Percentiles rank a stretch among this genome's conserved stretches.
phyloP scores from a whole-genome alignment of 2,888 invertebrate species.

The Galerucella nymphaeae region DNA sequence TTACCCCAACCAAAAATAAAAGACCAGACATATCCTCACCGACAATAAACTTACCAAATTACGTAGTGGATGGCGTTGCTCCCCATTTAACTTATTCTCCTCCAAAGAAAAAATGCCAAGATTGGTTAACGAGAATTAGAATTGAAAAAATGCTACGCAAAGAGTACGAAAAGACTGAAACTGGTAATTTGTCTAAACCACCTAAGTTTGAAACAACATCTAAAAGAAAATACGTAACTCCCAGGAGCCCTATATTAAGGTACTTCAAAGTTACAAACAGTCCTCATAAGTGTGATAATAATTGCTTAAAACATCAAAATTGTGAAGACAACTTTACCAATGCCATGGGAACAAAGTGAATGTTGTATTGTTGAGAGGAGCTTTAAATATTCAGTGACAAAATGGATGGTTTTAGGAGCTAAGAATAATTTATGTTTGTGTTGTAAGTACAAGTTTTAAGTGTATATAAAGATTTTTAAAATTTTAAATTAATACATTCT shows the following conservation, averaged over 20 bases:
- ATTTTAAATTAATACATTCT: neutral
- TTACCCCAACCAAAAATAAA: slow-evolving; percentile 38
- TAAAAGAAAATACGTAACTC: slow-evolving; percentile 44
- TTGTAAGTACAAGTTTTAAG: neutral
- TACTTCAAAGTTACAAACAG: slow-evolving; percentile 58
- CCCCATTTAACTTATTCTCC: slow-evolving; percentile 82
- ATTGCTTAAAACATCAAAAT: slow-evolving; percentile 38
- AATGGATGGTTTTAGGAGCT: neutral
- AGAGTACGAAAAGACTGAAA: slow-evolving; percentile 40
- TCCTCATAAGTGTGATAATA: slow-evolving; percentile 43
- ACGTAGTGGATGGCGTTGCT: slow-evolving; percentile 79
- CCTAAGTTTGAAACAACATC: slow-evolving; percentile 50
- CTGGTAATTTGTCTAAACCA: slow-evolving; percentile 52
- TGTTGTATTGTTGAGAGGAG: neutral
- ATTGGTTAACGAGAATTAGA: slow-evolving; percentile 78
- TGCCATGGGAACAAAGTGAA: slow-evolving; percentile 19
- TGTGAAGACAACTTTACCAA: slow-evolving; percentile 24
- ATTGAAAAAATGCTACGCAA: slow-evolving; percentile 66
- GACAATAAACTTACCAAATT: slow-evolving; percentile 81
- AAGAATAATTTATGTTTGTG: slow-evolving; percentile 7
- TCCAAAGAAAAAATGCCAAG: slow-evolving; percentile 72
- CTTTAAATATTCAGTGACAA: neutral
- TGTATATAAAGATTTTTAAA: neutral
- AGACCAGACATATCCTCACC: slow-evolving; percentile 66
- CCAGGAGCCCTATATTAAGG: slow-evolving; percentile 56